Evolutionary conservation across 1,140 invertebrate genomes (phyloP).

Genomic region (Drosophila cardini): DNA sequence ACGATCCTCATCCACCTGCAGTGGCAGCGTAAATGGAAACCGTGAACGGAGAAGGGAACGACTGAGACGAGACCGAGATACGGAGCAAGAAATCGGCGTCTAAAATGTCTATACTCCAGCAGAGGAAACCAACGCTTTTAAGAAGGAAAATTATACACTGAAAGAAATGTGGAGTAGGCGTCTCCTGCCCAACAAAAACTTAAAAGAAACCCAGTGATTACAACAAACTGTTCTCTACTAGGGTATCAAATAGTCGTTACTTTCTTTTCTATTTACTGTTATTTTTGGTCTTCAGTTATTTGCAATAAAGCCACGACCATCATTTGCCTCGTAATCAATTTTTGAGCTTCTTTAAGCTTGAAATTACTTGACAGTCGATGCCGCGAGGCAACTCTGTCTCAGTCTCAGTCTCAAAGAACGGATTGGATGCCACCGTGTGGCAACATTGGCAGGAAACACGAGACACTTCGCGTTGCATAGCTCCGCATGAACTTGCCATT

Average conservation of each 20-base stretch:
- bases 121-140: no score
- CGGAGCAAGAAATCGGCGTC: slow-evolving; percentile 38
- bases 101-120: slow-evolving; percentile 7
- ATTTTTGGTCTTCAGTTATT: slow-evolving; percentile 25
- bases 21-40: slow-evolving; percentile 1
- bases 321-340: slow-evolving; percentile 61
- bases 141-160: no score
- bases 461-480: slow-evolving; percentile 48
- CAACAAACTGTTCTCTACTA: no score
- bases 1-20: neutral
- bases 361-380: slow-evolving; percentile 63
- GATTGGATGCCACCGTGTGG: slow-evolving; percentile 7
- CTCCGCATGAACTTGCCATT: slow-evolving; percentile 62
- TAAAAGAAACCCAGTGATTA: no score
- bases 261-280: neutral
- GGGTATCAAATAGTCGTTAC: no score
- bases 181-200: no score
- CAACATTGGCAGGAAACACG: slow-evolving; percentile 26
- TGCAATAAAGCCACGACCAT: slow-evolving; percentile 43
- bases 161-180: no score
- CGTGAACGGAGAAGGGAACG: neutral
- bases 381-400: slow-evolving; percentile 42
- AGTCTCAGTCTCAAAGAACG: neutral
- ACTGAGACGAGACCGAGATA: no score
- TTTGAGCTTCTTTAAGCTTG: slow-evolving; percentile 68